Percentiles rank a stretch among this genome's conserved stretches.
Conservation (phyloP, 1,140 invertebrate genomes). For the Piezodorus guildinii region DNA sequence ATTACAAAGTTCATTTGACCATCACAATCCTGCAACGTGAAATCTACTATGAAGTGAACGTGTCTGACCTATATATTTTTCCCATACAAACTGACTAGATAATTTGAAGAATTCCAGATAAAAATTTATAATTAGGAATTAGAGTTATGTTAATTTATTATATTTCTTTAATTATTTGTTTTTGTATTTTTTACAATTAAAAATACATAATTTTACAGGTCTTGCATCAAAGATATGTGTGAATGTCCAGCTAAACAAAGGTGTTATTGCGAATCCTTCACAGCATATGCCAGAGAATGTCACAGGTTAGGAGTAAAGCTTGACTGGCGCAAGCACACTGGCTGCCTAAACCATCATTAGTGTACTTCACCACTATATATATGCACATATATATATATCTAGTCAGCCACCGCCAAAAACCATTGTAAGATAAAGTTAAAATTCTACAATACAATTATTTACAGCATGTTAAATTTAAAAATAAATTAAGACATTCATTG, state of each 20-base stretch:
- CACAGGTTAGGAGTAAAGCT: constrained; percentile 57
- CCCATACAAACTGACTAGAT: too few species aligned
- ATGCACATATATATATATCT: not conserved
- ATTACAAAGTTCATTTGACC: too few species aligned
- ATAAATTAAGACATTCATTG: too few species aligned
- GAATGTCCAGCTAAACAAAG: constrained; percentile 60
- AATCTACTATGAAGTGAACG: too few species aligned
- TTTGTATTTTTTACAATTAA: not conserved
- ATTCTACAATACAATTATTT: too few species aligned
- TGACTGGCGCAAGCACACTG: constrained; percentile 51
- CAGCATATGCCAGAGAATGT: constrained; percentile 79
- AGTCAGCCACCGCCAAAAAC: constrained; percentile 1
- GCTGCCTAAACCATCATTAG: constrained; percentile 36
- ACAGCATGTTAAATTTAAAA: too few species aligned
- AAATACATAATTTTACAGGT: constrained; percentile 35
- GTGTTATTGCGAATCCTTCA: constrained; percentile 81
- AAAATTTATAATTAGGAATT: too few species aligned
- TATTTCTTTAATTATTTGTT: not conserved
- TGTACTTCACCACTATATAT: not conserved
- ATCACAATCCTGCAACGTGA: too few species aligned
- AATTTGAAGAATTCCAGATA: too few species aligned
- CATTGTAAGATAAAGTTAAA: too few species aligned
- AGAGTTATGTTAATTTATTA: not conserved
- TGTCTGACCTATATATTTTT: too few species aligned
- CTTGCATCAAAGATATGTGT: constrained; percentile 81